phyloP scores from a whole-genome alignment of 2,888 invertebrate genomes.

The Ernsta delagoae region DNA sequence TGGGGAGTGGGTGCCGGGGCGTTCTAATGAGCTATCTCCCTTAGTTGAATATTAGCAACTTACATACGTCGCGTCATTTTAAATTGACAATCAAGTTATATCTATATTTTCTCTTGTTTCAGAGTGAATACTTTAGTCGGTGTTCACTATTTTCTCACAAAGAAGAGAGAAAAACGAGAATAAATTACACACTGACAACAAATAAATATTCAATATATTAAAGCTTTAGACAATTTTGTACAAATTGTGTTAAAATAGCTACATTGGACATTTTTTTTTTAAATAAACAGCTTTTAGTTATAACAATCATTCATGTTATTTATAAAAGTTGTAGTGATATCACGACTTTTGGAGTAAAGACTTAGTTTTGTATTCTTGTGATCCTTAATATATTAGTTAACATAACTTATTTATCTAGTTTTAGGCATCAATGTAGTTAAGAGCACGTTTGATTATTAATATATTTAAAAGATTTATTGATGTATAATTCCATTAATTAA shows the following conservation, averaged over 20 bases:
- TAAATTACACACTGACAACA: conserved; percentile 44
- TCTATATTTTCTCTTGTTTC: conserved; percentile 54
- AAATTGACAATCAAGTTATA: not conserved
- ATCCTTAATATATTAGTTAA: conserved; percentile 53
- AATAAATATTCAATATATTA: conserved; percentile 28
- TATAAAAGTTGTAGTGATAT: conserved; percentile 32
- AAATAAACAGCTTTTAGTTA: conserved; percentile 34
- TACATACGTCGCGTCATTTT: not conserved
- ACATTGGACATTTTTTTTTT: conserved; percentile 7
- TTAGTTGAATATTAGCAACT: too few relatives aligned
- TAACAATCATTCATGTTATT: conserved; percentile 36
- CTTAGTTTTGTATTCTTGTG: conserved; percentile 47
- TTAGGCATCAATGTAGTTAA: conserved; percentile 67
- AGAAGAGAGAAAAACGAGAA: conserved; percentile 62
- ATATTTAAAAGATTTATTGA: conserved; percentile 48
- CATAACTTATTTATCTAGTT: conserved; percentile 66
- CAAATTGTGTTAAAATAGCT: conserved; percentile 32
- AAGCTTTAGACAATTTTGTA: conserved; percentile 47
- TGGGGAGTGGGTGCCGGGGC: too few relatives aligned
- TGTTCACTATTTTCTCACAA: conserved; percentile 70
- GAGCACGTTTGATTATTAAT: conserved; percentile 55
- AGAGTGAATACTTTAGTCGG: conserved; percentile 73
- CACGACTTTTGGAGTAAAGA: conserved; percentile 46
- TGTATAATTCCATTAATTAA: conserved; percentile 66
- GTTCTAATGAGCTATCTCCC: too few relatives aligned